Percentiles rank a stretch among this genome's conserved stretches.
phyloP scores from a whole-genome alignment of 2,113 vertebrate species.

The Clarias macrocephalus region DNA sequence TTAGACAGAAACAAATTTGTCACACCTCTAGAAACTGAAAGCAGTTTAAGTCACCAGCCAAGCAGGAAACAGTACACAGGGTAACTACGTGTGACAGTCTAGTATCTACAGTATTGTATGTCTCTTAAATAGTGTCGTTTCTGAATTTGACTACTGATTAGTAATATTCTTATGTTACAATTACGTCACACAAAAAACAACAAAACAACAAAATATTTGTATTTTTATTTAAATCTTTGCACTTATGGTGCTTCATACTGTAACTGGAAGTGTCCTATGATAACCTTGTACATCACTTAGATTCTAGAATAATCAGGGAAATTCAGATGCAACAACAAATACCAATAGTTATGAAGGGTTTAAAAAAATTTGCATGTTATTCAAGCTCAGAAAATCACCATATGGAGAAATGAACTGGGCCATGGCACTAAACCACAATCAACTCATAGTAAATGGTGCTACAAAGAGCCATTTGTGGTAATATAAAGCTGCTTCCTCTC shows the following conservation, averaged over 20 bases:
- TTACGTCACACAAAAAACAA: neutral
- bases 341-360: neutral
- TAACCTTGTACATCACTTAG: neutral
- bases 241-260: neutral
- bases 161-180: neutral
- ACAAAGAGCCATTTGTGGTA: conserved; percentile 32
- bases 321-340: neutral
- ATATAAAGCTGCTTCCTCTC: conserved; percentile 28
- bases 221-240: neutral
- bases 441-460: conserved; percentile 20
- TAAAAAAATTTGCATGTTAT: neutral
- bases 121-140: neutral
- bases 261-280: neutral
- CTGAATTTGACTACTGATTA: neutral
- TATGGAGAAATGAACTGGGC: conserved; percentile 20
- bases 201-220: too few species aligned
- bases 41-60: neutral
- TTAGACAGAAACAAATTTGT: neutral
- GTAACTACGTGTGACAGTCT: neutral
- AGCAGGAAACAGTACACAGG: neutral
- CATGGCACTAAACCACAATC: conserved; percentile 17
- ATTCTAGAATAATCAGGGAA: neutral
- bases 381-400: neutral
- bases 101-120: neutral
- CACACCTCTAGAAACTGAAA: neutral